Percentiles rank a stretch among this genome's conserved stretches.
Conservation (phyloP, 2,113 vertebrate species). For the Vidua chalybeata region DNA sequence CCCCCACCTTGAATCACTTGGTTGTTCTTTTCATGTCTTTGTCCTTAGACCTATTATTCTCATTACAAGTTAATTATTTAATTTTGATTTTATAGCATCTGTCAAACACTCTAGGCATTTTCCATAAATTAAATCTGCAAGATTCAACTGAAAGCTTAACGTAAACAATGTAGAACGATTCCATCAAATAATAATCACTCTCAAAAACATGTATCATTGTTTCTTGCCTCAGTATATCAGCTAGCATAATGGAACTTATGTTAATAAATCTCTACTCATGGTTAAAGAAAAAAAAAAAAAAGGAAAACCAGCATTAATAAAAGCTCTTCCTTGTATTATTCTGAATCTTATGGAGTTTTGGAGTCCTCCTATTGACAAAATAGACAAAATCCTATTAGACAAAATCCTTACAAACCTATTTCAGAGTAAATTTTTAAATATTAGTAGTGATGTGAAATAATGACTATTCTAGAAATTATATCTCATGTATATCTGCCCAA, state of each 20-base stretch:
- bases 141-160: conserved; percentile 11
- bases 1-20: conserved; percentile 7
- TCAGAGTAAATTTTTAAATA: neutral
- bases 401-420: neutral
- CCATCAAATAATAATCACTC: neutral
- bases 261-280: neutral
- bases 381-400: no score
- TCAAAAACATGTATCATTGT: neutral
- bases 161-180: conserved; percentile 35
- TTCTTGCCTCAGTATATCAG: neutral
- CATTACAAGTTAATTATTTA: conserved; percentile 55
- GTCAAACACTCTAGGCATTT: conserved; percentile 61
- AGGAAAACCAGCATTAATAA: neutral
- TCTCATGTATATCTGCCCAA: neutral
- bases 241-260: neutral
- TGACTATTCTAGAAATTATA: neutral
- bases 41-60: conserved; percentile 49
- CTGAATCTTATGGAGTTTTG: neutral
- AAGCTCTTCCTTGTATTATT: neutral
- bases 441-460: neutral
- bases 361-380: neutral
- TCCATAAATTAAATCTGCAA: conserved; percentile 60
- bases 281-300: neutral
- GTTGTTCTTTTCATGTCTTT: conserved; percentile 41
- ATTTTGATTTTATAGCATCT: conserved; percentile 59